A percentile compares a stretch with the other conserved stretches of the same genome.
Evolutionary conservation across 2,113 vertebrate species (phyloP).

Genomic region (Aphelocoma coerulescens): DNA sequence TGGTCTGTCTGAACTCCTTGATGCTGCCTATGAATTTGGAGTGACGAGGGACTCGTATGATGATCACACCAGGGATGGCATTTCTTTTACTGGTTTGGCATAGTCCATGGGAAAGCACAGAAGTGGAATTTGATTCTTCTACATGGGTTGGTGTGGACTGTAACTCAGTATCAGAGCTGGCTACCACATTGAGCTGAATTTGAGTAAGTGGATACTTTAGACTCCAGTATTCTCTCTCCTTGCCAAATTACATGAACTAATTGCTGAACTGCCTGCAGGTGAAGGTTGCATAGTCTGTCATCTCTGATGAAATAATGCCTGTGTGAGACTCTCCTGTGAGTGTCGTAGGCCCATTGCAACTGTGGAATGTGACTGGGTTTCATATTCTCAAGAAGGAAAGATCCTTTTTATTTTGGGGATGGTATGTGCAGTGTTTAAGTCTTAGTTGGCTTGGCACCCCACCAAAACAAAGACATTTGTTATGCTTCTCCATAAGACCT

Average conservation of each 20-base stretch:
- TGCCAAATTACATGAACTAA: not conserved
- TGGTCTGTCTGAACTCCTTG: not conserved
- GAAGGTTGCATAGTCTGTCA: not conserved
- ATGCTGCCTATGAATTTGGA: not conserved
- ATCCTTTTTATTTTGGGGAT: not conserved
- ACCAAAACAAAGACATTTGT: not conserved
- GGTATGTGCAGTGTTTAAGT: not conserved
- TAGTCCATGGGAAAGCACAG: not conserved
- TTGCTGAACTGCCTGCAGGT: not conserved
- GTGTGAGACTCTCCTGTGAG: not conserved
- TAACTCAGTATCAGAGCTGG: not conserved
- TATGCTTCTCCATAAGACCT: rapidly evolving
- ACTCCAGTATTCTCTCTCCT: not conserved
- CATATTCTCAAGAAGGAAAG: not conserved
- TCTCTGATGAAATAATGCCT: not conserved
- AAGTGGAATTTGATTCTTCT: not conserved
- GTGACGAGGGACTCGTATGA: not conserved
- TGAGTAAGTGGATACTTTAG: not conserved
- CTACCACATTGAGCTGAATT: not conserved
- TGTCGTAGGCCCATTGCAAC: not conserved
- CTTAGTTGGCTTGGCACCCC: not conserved
- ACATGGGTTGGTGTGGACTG: rapidly evolving
- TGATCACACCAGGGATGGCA: not conserved
- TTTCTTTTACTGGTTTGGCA: not conserved
- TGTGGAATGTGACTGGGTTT: rapidly evolving